phyloP scores from a whole-genome alignment of 1,140 invertebrate genomes.

The Drosophila nebulosa region DNA sequence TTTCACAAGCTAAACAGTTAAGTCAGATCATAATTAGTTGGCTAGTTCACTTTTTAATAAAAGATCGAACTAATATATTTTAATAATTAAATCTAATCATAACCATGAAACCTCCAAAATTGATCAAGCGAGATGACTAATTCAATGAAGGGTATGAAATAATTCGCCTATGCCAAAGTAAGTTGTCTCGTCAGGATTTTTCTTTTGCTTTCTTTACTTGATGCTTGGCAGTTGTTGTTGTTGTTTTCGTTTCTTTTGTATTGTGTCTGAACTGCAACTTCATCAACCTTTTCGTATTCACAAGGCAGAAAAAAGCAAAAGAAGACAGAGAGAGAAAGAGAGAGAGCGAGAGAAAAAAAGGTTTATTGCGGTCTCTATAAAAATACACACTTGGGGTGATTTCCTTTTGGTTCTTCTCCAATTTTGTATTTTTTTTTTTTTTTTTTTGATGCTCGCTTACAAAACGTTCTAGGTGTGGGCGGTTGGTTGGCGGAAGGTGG shows the following conservation, averaged over 20 bases:
- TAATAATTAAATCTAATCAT: too few relatives aligned
- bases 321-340: too few relatives aligned
- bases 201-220: neutral
- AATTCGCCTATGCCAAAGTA: neutral
- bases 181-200: neutral
- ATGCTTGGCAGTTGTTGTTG: neutral
- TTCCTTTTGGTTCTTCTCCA: conserved; percentile 26
- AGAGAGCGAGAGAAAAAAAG: conserved; percentile 64
- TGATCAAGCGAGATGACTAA: too few relatives aligned
- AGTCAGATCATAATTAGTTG: too few relatives aligned
- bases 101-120: too few relatives aligned
- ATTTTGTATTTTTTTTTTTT: conserved; percentile 16
- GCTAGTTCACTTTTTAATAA: too few relatives aligned
- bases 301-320: conserved; percentile 19
- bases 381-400: conserved; percentile 78
- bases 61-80: too few relatives aligned
- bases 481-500: conserved; percentile 17
- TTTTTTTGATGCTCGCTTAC: conserved; percentile 51
- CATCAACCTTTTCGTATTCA: conserved; percentile 54
- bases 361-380: conserved; percentile 79
- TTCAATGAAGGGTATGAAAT: neutral
- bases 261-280: conserved; percentile 70
- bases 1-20: too few relatives aligned
- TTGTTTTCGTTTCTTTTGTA: conserved; percentile 35
- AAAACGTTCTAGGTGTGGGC: conserved; percentile 61